A percentile compares a stretch with the other conserved stretches of the same genome.
Evolutionary conservation across 2,797 vertebrate genomes (phyloP).

Genomic region (Tadarida brasiliensis): DNA sequence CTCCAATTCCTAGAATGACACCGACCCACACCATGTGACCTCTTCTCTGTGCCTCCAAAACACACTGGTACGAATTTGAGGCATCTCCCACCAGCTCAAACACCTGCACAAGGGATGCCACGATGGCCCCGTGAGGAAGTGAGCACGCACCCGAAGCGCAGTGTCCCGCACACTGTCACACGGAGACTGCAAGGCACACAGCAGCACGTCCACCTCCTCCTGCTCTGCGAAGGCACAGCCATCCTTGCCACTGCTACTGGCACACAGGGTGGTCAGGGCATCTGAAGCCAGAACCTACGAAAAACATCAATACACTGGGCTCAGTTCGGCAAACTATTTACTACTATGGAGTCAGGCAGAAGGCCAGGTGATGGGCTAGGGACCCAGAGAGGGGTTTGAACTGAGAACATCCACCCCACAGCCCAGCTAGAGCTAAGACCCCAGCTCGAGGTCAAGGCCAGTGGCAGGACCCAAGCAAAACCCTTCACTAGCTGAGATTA

Average conservation of each 20-base stretch:
- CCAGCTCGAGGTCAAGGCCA: neutral
- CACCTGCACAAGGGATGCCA: neutral
- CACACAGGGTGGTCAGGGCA: slow-evolving; percentile 93
- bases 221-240: slow-evolving; percentile 97
- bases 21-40: neutral
- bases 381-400: neutral
- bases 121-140: fast-evolving
- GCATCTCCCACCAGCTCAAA: neutral
- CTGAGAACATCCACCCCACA: neutral
- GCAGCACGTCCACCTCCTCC: slow-evolving; percentile 95
- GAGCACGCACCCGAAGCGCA: slow-evolving; percentile 92
- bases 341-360: neutral
- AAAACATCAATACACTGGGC: neutral
- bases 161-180: slow-evolving; percentile 97
- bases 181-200: slow-evolving; percentile 93
- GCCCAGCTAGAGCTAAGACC: neutral
- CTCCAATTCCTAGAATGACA: neutral
- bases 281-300: slow-evolving; percentile 94
- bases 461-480: neutral
- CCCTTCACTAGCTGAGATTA: neutral
- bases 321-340: neutral
- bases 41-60: neutral
- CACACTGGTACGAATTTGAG: neutral
- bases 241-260: slow-evolving; percentile 93
- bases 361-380: neutral